Evolutionary conservation across 2,113 vertebrate species (phyloP).

Genomic region (Aegypius monachus): DNA sequence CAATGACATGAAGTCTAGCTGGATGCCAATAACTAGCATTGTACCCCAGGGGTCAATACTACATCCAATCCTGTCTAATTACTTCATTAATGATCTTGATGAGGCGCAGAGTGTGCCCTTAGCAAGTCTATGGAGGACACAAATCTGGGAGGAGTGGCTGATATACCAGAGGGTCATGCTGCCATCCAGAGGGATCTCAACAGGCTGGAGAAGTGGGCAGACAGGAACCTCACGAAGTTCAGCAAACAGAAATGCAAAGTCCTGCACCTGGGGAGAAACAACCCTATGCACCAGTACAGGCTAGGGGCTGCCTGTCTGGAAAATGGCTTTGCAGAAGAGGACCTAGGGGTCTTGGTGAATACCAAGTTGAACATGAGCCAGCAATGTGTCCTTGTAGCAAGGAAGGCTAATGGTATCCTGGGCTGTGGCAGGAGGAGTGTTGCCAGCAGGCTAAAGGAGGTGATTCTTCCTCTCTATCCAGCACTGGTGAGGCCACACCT

Average conservation of each 20-base stretch:
- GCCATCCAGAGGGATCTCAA: too few relatives aligned
- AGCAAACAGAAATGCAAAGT: not conserved
- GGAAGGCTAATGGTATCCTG: not conserved
- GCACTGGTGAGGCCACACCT: not conserved
- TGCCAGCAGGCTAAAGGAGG: not conserved
- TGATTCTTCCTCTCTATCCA: not conserved
- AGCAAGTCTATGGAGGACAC: not conserved
- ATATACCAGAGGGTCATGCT: too few relatives aligned
- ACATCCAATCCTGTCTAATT: not conserved
- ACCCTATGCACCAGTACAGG: not conserved
- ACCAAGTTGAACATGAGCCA: not conserved
- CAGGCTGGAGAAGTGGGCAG: not conserved
- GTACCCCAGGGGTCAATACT: not conserved
- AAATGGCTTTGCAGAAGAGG: not conserved
- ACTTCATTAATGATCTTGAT: not conserved
- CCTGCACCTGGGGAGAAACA: not conserved
- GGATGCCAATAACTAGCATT: not conserved
- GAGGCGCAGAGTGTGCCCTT: not conserved
- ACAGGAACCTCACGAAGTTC: not conserved
- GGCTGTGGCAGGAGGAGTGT: not conserved
- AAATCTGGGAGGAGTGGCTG: too few relatives aligned
- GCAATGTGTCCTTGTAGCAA: not conserved
- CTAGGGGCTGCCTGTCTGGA: not conserved
- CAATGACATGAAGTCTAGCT: not conserved
- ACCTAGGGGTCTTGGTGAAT: not conserved